Evolutionary conservation across 2,888 invertebrate genomes (phyloP).

Genomic region (Azorinus chamasolen): DNA sequence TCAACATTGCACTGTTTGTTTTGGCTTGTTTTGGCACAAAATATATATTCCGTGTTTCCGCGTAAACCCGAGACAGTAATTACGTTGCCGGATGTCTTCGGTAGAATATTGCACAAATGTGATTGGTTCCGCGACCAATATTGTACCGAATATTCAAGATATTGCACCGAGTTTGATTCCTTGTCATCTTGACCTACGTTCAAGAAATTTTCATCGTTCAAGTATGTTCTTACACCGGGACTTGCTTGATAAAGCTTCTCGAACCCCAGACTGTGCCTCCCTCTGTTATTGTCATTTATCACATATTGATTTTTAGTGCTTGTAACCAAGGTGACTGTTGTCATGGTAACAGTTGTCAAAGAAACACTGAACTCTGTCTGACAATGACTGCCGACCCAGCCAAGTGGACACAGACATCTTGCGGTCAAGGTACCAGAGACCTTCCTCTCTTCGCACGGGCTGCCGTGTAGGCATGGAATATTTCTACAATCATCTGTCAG

Average conservation of each 20-base stretch:
- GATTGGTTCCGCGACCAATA: constrained; percentile 37
- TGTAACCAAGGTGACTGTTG: constrained; percentile 20
- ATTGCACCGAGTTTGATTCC: no score
- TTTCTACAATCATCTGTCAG: constrained; percentile 26
- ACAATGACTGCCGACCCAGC: constrained; percentile 36
- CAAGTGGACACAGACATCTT: constrained; percentile 36
- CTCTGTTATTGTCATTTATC: no score
- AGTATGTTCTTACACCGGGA: no score
- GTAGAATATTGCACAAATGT: constrained; percentile 46
- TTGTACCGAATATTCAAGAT: constrained; percentile 18
- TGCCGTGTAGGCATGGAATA: constrained; percentile 35
- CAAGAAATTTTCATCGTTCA: no score
- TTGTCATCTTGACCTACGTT: no score
- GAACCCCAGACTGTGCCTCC: no score
- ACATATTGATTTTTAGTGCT: no score
- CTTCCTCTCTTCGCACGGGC: constrained; percentile 37
- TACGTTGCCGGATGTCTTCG: constrained; percentile 13
- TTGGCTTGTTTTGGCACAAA: constrained; percentile 45
- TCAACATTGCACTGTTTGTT: constrained; percentile 33
- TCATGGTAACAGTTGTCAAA: constrained; percentile 33
- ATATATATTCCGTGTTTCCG: constrained; percentile 33
- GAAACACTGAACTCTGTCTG: constrained; percentile 20
- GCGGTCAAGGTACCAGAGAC: constrained; percentile 5
- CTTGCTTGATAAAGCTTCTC: no score
- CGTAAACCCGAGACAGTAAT: constrained; percentile 36